Evolutionary conservation across 2,797 vertebrate species (phyloP).

Genomic region (Merluccius polli): DNA sequence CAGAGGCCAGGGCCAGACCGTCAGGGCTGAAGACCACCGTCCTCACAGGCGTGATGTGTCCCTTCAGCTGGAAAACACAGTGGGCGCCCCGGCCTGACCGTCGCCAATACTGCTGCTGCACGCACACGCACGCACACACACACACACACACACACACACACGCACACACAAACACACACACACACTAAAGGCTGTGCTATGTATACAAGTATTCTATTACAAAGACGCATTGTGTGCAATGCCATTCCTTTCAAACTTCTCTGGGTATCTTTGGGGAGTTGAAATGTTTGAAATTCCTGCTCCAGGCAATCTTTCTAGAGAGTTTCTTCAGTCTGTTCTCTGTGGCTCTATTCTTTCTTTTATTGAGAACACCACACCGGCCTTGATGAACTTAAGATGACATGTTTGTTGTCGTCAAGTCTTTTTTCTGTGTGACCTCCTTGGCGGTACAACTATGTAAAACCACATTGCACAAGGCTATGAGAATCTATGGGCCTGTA

Average conservation of each 20-base stretch:
- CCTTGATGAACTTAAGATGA: no score
- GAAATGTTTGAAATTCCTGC: neutral
- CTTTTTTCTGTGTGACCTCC: no score
- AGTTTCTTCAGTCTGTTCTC: no score
- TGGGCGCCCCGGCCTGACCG: slow-evolving; percentile 60
- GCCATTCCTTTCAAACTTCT: neutral
- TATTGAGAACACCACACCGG: no score
- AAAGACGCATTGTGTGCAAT: neutral
- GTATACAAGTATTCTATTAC: neutral
- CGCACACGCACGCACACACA: slow-evolving; percentile 5
- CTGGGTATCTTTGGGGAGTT: neutral
- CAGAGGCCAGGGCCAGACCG: slow-evolving; percentile 87
- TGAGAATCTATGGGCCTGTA: neutral
- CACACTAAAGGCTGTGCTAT: slow-evolving; percentile 4
- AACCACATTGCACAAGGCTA: no score
- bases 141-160: slow-evolving; percentile 10
- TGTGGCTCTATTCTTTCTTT: no score
- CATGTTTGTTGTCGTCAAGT: no score
- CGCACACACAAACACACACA: neutral
- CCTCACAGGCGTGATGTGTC: slow-evolving; percentile 90
- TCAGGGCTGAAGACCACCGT: slow-evolving; percentile 91
- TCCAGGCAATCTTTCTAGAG: no score
- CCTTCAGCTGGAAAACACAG: slow-evolving; percentile 88
- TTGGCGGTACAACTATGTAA: neutral
- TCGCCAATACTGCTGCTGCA: slow-evolving; percentile 35